Conservation (phyloP, 2,888 invertebrate genomes). For the Drosophila robusta region DNA sequence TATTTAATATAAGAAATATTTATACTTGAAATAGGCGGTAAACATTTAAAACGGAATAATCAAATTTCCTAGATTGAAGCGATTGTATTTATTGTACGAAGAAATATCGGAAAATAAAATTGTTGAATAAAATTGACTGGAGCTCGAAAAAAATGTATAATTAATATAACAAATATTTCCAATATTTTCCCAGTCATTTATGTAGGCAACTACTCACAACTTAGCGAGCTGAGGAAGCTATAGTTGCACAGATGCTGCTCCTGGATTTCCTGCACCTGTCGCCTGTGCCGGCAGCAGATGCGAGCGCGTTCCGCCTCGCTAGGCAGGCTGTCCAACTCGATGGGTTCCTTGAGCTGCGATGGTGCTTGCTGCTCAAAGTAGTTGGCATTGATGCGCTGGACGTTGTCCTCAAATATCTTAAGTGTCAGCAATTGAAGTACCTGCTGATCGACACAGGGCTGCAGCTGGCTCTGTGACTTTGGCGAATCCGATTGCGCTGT, state of each 20-base stretch:
- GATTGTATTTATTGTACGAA: no score
- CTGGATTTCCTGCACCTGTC: constrained; percentile 3
- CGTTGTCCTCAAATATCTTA: not conserved
- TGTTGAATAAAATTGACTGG: no score
- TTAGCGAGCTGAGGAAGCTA: constrained; percentile 40
- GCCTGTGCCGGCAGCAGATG: not conserved
- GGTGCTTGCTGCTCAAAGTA: not conserved
- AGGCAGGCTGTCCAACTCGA: constrained; percentile 1
- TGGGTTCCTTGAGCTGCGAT: not conserved
- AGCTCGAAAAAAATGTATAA: no score
- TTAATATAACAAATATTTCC: not conserved
- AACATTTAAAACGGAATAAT: no score
- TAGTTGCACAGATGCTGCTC: constrained; percentile 4
- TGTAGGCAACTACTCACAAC: constrained; percentile 14
- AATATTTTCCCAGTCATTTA: no score
- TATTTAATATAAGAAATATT: no score
- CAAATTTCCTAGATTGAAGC: no score
- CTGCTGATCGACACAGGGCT: not conserved
- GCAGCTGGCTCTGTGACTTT: no score
- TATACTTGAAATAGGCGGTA: no score
- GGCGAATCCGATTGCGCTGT: not conserved
- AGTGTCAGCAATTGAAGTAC: not conserved
- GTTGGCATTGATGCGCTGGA: not conserved
- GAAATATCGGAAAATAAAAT: no score
- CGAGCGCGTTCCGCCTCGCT: not conserved